These are phyloP conservation scores for Peromyscus eremicus DNA, from an alignment of 2,797 vertebrate species.

Conservation along the genomic window DNA sequence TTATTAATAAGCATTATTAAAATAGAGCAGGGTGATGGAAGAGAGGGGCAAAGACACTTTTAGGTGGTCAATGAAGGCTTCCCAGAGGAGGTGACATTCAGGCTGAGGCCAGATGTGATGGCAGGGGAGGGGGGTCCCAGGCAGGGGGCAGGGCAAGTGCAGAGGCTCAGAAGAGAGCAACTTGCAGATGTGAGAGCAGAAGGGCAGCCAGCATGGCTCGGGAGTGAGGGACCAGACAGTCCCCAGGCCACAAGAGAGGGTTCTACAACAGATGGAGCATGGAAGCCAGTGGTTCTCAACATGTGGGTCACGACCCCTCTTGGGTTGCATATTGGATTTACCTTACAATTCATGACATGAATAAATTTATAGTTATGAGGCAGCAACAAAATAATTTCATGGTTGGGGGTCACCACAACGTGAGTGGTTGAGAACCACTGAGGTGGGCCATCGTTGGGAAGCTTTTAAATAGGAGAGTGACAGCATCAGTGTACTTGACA, in stretches of 20 bases:
- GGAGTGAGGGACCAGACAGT: accelerated
- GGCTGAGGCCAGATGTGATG: background rate
- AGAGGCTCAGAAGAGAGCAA: background rate
- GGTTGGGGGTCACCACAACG: background rate
- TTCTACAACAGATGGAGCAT: no score
- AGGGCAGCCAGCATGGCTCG: accelerated
- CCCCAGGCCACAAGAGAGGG: accelerated
- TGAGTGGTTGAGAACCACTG: background rate
- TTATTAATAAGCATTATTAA: background rate
- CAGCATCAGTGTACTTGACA: accelerated
- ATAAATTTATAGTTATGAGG: background rate
- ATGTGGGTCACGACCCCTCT: no score
- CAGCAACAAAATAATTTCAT: background rate
- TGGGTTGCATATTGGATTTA: background rate
- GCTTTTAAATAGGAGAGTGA: background rate
- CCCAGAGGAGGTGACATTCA: background rate
- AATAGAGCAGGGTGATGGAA: background rate
- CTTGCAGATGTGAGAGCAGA: background rate
- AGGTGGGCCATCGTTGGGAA: background rate
- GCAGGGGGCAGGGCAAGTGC: background rate
- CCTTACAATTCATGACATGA: background rate
- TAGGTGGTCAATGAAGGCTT: background rate
- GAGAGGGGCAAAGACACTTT: background rate
- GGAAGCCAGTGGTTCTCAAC: background rate
- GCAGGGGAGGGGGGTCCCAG: background rate